These are phyloP conservation scores for Sebastes jordani DNA, from an alignment of 2,797 vertebrate species.

Conservation along the genomic window DNA sequence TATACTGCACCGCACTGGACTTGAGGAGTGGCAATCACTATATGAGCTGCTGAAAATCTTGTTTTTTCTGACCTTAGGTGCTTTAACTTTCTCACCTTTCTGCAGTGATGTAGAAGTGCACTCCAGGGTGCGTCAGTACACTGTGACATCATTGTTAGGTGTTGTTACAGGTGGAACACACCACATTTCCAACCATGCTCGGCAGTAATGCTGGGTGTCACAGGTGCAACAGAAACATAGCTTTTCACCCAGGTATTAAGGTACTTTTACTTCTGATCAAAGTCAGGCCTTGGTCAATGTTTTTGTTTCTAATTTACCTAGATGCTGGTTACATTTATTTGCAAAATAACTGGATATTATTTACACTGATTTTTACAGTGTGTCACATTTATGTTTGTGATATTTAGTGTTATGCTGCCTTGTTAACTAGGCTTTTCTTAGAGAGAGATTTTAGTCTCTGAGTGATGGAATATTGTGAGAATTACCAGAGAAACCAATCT, in stretches of 20 bases:
- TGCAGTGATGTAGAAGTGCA: neutral
- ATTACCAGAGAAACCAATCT: no score
- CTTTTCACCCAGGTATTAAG: neutral
- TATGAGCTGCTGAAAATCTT: neutral
- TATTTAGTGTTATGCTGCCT: neutral
- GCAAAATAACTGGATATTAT: neutral
- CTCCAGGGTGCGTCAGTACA: neutral
- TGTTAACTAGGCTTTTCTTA: neutral
- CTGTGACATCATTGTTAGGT: neutral
- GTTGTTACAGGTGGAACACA: neutral
- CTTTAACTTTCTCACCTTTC: neutral
- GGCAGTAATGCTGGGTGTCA: neutral
- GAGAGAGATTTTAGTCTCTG: no score
- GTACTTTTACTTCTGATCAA: neutral
- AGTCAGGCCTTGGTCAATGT: no score
- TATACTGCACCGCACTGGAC: neutral
- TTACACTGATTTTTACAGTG: neutral
- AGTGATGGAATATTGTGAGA: no score
- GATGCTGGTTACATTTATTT: neutral
- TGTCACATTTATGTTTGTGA: neutral
- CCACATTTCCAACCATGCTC: neutral
- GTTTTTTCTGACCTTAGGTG: neutral
- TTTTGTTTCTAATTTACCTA: no score
- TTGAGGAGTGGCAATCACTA: neutral
- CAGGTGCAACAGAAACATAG: no score